Evolutionary conservation across 2,797 vertebrate genomes (phyloP).

Genomic region (Moxostoma hubbsi): DNA sequence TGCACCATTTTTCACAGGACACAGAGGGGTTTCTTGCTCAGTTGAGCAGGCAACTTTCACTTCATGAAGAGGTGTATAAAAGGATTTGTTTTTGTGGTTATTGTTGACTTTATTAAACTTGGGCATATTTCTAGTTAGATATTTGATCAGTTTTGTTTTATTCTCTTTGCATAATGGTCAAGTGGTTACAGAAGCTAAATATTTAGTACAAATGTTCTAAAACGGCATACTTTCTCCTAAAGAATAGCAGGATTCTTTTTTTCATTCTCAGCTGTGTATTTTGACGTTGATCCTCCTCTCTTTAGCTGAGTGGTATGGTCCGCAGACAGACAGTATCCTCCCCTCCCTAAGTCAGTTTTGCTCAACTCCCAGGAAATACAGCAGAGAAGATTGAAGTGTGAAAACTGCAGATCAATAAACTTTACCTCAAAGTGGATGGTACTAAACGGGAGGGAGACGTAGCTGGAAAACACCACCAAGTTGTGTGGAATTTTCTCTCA

Average conservation of each 20-base stretch:
- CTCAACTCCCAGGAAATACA: conserved; percentile 80
- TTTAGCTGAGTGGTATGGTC: conserved; percentile 72
- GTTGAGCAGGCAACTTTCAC: background rate
- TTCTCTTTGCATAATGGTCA: background rate
- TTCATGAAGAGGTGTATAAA: background rate
- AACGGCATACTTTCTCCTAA: conserved; percentile 37
- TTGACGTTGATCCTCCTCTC: conserved; percentile 55
- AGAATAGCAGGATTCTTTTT: conserved; percentile 27
- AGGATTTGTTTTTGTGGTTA: background rate
- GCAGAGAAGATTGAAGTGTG: conserved; percentile 67
- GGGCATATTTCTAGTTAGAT: background rate
- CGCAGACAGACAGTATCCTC: conserved; percentile 74
- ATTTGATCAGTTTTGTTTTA: too few relatives aligned
- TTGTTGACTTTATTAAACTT: background rate
- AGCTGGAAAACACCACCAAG: conserved; percentile 70
- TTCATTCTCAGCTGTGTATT: conserved; percentile 44
- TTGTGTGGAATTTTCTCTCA: conserved; percentile 67
- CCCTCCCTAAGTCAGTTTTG: conserved; percentile 81
- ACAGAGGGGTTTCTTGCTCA: conserved; percentile 30
- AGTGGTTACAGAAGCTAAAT: background rate
- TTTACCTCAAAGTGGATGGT: conserved; percentile 48
- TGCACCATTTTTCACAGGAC: conserved; percentile 67
- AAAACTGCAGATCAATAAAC: conserved; percentile 34
- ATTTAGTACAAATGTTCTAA: background rate
- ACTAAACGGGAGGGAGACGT: conserved; percentile 55